Conservation (phyloP, 2,113 vertebrate species). For the Perca flavescens region DNA sequence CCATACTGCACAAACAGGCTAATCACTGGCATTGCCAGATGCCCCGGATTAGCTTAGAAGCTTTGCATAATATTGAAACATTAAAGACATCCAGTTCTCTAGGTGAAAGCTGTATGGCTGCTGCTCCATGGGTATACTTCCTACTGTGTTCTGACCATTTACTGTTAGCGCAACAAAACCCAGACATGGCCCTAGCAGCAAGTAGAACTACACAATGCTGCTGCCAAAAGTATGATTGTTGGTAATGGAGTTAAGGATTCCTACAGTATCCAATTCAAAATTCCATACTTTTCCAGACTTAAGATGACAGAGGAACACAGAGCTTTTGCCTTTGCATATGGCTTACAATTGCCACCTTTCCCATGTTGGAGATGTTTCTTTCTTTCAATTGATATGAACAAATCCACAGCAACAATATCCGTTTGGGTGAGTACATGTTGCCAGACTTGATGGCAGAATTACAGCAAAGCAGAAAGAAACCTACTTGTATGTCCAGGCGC, state of each 20-base stretch:
- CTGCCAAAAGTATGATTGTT: neutral
- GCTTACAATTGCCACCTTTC: neutral
- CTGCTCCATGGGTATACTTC: neutral
- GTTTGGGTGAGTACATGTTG: neutral
- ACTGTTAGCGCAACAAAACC: neutral
- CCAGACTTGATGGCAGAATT: neutral
- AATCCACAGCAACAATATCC: neutral
- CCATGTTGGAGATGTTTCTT: neutral
- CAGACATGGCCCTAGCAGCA: neutral
- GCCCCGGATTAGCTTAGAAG: neutral
- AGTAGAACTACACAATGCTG: neutral
- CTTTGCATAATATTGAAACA: neutral
- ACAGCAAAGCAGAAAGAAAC: slow-evolving; percentile 48
- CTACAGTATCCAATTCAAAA: no score
- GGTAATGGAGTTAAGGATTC: no score
- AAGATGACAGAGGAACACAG: no score
- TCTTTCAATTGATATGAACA: neutral
- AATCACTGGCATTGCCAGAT: neutral
- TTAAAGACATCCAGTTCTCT: neutral
- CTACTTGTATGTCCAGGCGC: slow-evolving; percentile 99
- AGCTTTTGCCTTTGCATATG: neutral
- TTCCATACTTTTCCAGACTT: no score
- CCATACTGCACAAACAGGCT: neutral
- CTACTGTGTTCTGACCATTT: neutral
- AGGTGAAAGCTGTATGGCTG: neutral